Evolutionary conservation across 30 jellyfish, hydroid and myxozoan species (phyloP).

Genomic region (Aurelia sp.): DNA sequence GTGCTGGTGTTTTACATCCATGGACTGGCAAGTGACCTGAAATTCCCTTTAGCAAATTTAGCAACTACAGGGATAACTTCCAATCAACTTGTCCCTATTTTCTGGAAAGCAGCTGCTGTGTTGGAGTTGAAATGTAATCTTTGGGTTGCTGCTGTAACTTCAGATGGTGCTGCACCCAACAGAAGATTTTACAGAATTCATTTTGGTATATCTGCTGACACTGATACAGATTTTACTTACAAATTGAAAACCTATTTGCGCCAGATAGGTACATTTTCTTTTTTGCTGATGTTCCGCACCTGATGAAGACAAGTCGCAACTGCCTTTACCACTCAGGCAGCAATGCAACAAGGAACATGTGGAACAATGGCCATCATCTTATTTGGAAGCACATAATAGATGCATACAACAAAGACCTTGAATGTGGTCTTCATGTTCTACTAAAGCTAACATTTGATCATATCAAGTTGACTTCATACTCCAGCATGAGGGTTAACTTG

Average conservation of each 20-base stretch:
- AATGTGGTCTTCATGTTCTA: conserved; percentile 21
- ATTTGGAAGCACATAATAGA: conserved; percentile 5
- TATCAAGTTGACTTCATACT: conserved; percentile 26
- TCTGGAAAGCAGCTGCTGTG: conserved; percentile 39
- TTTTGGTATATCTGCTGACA: neutral
- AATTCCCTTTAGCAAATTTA: conserved; percentile 17
- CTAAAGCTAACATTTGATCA: conserved; percentile 38
- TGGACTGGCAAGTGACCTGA: conserved; percentile 32
- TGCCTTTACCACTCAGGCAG: no score
- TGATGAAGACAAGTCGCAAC: conserved; percentile 48
- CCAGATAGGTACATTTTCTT: conserved; percentile 22
- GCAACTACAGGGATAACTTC: conserved; percentile 22
- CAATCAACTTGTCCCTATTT: conserved; percentile 18
- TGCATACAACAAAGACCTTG: conserved; percentile 12
- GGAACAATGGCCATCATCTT: conserved; percentile 19
- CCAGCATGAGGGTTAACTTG: conserved; percentile 37
- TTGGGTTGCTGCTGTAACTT: conserved; percentile 33
- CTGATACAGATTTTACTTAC: conserved; percentile 19
- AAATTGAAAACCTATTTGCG: conserved; percentile 21
- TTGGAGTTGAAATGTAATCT: conserved; percentile 34
- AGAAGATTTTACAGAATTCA: conserved; percentile 33
- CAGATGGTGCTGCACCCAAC: conserved; percentile 55
- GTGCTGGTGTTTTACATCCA: conserved; percentile 12
- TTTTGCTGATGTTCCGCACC: conserved; percentile 53
- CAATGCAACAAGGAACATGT: no score